A percentile compares a stretch with the other conserved stretches of the same genome.
Conservation (phyloP, 1,140 invertebrate genomes). For the Charaxes varanes region DNA sequence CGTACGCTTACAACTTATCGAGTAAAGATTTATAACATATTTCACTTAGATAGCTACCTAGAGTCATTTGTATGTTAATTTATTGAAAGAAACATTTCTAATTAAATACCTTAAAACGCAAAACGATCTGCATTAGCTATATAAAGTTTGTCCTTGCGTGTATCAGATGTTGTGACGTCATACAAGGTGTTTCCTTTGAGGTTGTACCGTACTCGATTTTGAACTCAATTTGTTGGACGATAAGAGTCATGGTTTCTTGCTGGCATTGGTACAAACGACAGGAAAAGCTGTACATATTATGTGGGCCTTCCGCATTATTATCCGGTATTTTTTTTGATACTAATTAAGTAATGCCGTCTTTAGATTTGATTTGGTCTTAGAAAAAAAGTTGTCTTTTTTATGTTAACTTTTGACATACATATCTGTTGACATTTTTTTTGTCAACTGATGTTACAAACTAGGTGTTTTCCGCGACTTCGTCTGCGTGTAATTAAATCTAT, state of each 20-base stretch:
- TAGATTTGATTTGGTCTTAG: too few relatives aligned
- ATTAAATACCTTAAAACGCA: conserved; percentile 11
- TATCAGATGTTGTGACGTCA: conserved; percentile 10
- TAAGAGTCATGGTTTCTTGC: too few relatives aligned
- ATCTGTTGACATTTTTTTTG: too few relatives aligned
- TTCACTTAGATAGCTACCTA: conserved; percentile 1
- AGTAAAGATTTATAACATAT: conserved; percentile 1
- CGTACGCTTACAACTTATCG: too few relatives aligned
- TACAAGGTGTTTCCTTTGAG: conserved; percentile 17
- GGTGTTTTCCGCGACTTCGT: too few relatives aligned
- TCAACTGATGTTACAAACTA: too few relatives aligned
- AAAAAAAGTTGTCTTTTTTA: too few relatives aligned
- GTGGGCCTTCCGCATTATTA: conserved; percentile 17
- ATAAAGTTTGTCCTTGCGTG: conserved; percentile 13
- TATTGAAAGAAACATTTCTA: conserved; percentile 8
- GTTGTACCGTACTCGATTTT: neutral
- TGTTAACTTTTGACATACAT: too few relatives aligned
- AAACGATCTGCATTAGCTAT: conserved; percentile 15
- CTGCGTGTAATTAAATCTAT: too few relatives aligned
- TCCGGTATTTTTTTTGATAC: conserved; percentile 16
- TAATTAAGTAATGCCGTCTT: conserved; percentile 10
- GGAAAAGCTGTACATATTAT: conserved; percentile 17
- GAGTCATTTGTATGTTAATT: conserved; percentile 8
- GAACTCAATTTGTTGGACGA: neutral
- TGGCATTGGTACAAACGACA: conserved; percentile 7